Evolutionary conservation across 2,113 vertebrate genomes (phyloP), one percentile per base, ranked within the genome.

Genomic region (Heptranchias perlo): DNA sequence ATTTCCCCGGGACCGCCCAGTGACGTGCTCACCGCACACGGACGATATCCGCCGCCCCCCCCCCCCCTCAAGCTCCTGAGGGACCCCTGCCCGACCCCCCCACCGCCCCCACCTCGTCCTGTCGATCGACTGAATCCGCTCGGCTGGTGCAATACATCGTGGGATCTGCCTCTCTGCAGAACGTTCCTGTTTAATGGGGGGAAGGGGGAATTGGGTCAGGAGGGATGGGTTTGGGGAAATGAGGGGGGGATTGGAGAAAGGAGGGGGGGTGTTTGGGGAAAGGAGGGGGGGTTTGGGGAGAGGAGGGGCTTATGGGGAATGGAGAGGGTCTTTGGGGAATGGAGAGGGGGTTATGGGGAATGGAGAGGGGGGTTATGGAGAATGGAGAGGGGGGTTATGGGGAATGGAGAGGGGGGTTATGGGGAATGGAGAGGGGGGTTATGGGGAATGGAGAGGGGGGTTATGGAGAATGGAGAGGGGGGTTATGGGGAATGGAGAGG

Each of bases 141-240:
- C 5, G 58, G 58, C 58, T 58, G 58, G 11, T 4, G 5, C 58
- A 58, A 58, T 10, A 10, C 58, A 58, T 67, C 65, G 65, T 67
- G 65, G 65, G 65, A 76, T 76, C 28, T 76, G 7, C 3, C 69
- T 76, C 69, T 76, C 28, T 76, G 69, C 28, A 28, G 23, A 25
- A 58, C 58, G 0, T 58, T 58, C 58, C 58, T 58, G 58, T 5
- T 4, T 4, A 58, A 58, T 58, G 58, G 58, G 23, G 16, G 96
- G 96, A 96, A 28, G 8, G 64, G 39, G 23, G n/a, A 96, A 97
- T 96, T 96, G 96, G 96, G 69, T 96, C 3, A 31, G 28, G 69
- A 76, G 28, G 31, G 23, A 23, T 25, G 97, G 96, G 96, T 86
- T 0, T 0, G 96, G 64, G 58, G 58, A 10, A 58, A 10, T 5